Base-by-base conservation (phyloP, 2,888 invertebrate genomes). In the Drosophila histrio region DNA sequence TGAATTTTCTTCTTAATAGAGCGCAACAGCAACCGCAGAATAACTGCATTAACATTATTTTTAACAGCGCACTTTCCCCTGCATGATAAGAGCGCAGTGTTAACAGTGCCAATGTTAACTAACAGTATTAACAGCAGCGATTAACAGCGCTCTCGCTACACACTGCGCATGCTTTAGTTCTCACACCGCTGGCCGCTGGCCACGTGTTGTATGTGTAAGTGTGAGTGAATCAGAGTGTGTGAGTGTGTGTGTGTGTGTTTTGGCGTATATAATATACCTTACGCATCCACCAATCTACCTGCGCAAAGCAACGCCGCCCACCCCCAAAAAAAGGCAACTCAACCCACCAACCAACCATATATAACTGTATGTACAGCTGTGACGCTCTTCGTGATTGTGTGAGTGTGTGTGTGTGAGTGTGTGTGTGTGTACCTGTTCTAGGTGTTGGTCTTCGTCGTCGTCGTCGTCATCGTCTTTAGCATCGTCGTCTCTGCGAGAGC, bases 251-350 rank as follows among this genome's bases (percentile, higher is more conserved):
- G 79, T 72, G 68, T 72, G 72, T 77, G 77, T 65, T 68, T 75
- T 80, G 75, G 77, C 63, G 77, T 89, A 90, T 72, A 89, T 90
- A 86, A 89, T 90, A 56, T 89, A 89, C 89, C 89, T 89, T 87
- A 90, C 89, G 90, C 90, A 90, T 91, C 91, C 90, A 91, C 91
- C 91, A 91, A 91, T 91, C 91, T 91, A 91, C 91, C 91, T 91
- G 91, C 90, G 89, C 88, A 88, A 86, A 87, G 74, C 83, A 76
- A 59, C 60, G 57, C 74, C 68, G 53, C 72, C 67, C 71, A 62
- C 66, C 79, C 72, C 60, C 49, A 43, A 59, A 52, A 46, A 46
- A 46, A 44, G 36, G 26, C 32, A 39, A 47, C 62, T 63, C 68
- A 62, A 49, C 44, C 66, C 65, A 62, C 64, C 50, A 39, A 38